Evolutionary conservation across 2,888 invertebrate genomes (phyloP).

Genomic region (Chrysodeixis includens): DNA sequence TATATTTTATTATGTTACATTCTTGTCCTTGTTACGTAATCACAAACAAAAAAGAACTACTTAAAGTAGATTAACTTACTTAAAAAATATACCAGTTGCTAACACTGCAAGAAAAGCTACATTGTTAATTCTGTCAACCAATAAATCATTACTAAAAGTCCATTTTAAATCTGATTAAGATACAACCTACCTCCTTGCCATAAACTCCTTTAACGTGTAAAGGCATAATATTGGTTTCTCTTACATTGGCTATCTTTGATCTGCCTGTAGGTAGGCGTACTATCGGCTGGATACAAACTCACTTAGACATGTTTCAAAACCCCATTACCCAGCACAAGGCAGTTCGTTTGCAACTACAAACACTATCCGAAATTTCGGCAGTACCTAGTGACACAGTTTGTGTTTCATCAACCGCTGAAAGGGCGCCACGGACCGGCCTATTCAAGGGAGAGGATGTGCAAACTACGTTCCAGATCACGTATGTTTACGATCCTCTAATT

Average conservation of each 20-base stretch:
- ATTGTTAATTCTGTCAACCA: too few species aligned
- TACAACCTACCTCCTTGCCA: neutral
- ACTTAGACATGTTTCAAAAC: slow-evolving; percentile 66
- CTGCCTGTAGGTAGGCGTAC: slow-evolving; percentile 38
- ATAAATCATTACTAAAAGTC: too few species aligned
- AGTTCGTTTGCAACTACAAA: slow-evolving; percentile 79
- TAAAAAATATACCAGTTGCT: too few species aligned
- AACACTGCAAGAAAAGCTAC: too few species aligned
- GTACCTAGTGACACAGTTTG: slow-evolving; percentile 84
- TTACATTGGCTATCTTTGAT: slow-evolving; percentile 52
- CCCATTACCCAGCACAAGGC: slow-evolving; percentile 74
- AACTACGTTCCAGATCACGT: slow-evolving; percentile 76
- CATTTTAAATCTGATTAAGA: too few species aligned
- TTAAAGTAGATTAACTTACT: too few species aligned
- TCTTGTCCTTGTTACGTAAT: too few species aligned
- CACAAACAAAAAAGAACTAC: too few species aligned
- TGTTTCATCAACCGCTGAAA: slow-evolving; percentile 85
- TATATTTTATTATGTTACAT: too few species aligned
- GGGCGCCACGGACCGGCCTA: slow-evolving; percentile 67
- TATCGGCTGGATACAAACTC: slow-evolving; percentile 42
- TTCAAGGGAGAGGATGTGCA: slow-evolving; percentile 75
- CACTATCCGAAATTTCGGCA: slow-evolving; percentile 80
- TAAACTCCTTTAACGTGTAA: neutral
- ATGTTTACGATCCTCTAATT: slow-evolving; percentile 77
- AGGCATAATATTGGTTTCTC: neutral